These are phyloP conservation scores for Bambusicola thoracicus DNA, from an alignment of 2,113 vertebrate species.

Conservation along the genomic window DNA sequence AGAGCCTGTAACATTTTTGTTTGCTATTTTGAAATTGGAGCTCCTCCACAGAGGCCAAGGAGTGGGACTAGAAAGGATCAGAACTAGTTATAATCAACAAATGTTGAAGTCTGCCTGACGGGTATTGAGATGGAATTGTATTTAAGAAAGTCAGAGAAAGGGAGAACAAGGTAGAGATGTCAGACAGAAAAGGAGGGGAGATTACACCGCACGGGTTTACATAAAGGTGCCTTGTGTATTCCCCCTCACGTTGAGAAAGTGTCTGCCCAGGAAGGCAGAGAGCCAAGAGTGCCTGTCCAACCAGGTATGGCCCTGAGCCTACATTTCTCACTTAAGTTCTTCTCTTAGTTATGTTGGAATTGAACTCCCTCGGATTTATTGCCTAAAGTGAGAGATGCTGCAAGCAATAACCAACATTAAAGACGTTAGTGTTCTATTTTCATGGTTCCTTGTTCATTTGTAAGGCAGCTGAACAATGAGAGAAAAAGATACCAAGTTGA, in stretches of 20 bases:
- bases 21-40: slow-evolving; percentile 74
- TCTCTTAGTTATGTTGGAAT: neutral
- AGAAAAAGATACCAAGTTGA: neutral
- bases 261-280: neutral
- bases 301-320: neutral
- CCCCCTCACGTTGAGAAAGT: neutral
- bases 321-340: neutral
- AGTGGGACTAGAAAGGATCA: slow-evolving; percentile 39
- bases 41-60: slow-evolving; percentile 54
- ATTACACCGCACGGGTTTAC: neutral
- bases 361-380: neutral
- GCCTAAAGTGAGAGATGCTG: neutral
- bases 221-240: neutral
- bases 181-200: neutral
- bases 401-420: neutral
- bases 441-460: neutral
- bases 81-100: slow-evolving; percentile 70
- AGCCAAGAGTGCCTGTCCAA: neutral
- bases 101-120: slow-evolving; percentile 55
- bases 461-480: neutral
- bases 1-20: slow-evolving; percentile 71
- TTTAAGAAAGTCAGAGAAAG: slow-evolving; percentile 52
- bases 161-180: neutral
- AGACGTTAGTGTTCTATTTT: neutral
- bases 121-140: slow-evolving; percentile 58